A percentile compares a stretch with the other conserved stretches of the same genome.
phyloP scores from a whole-genome alignment of 2,797 vertebrate species.

The Oreochromis mossambicus region DNA sequence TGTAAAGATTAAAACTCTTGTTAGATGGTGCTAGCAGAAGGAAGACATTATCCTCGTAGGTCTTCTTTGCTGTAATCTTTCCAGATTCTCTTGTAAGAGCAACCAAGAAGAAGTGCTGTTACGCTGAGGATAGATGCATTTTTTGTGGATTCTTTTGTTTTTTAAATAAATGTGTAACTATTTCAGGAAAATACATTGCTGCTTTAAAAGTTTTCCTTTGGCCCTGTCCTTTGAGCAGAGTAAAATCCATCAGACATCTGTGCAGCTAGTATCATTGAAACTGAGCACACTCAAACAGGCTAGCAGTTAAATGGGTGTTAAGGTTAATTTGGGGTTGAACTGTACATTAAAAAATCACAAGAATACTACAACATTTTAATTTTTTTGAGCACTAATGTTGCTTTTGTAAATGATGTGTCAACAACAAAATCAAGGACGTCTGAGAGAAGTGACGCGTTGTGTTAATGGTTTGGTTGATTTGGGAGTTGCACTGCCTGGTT shows the following conservation, averaged over 20 bases:
- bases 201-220: neutral
- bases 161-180: neutral
- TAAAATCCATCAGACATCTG: neutral
- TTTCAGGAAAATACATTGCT: neutral
- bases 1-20: neutral
- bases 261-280: neutral
- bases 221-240: neutral
- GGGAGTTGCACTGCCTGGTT: neutral
- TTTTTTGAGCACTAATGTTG: neutral
- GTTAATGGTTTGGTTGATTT: neutral
- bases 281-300: neutral
- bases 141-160: neutral
- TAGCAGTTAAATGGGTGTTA: rapidly evolving
- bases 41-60: neutral
- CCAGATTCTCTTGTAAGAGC: neutral
- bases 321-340: neutral
- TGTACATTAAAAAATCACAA: rapidly evolving
- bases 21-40: neutral
- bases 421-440: neutral
- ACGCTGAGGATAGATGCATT: neutral
- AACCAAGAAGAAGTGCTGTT: neutral
- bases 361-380: rapidly evolving
- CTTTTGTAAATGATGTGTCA: neutral
- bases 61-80: neutral
- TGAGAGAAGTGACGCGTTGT: neutral